These are phyloP conservation scores for Sakesphorus luctuosus DNA, from an alignment of 2,113 vertebrate species.

Conservation along the genomic window DNA sequence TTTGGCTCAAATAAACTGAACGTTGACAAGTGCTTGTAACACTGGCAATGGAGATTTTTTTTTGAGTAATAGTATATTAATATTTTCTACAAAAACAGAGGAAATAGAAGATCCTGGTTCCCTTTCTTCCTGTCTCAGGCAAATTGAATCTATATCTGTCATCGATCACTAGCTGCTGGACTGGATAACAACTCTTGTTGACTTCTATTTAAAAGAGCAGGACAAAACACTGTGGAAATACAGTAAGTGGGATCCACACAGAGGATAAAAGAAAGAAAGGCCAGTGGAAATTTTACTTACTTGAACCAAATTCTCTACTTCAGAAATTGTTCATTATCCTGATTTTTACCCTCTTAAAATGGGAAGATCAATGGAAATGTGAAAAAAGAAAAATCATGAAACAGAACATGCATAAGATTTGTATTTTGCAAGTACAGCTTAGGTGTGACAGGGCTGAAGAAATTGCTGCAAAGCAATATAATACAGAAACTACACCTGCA, in stretches of 20 bases:
- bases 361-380: neutral
- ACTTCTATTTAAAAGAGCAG: neutral
- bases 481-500: neutral
- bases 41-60: neutral
- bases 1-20: slow-evolving; percentile 22
- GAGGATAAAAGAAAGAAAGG: neutral
- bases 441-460: neutral
- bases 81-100: slow-evolving; percentile 12
- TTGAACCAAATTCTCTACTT: neutral
- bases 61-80: neutral
- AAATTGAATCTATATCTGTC: slow-evolving; percentile 27
- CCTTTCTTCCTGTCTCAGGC: slow-evolving; percentile 16
- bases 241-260: neutral
- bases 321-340: neutral
- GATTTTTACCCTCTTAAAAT: neutral
- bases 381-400: neutral
- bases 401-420: neutral
- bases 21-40: neutral
- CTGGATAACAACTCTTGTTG: neutral
- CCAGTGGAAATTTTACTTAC: neutral
- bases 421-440: neutral
- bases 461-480: neutral
- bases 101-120: neutral
- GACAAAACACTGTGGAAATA: neutral
- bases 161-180: neutral